These are phyloP conservation scores for Leptodirus hochenwartii DNA, from an alignment of 2,888 invertebrate genomes.

Conservation along the genomic window DNA sequence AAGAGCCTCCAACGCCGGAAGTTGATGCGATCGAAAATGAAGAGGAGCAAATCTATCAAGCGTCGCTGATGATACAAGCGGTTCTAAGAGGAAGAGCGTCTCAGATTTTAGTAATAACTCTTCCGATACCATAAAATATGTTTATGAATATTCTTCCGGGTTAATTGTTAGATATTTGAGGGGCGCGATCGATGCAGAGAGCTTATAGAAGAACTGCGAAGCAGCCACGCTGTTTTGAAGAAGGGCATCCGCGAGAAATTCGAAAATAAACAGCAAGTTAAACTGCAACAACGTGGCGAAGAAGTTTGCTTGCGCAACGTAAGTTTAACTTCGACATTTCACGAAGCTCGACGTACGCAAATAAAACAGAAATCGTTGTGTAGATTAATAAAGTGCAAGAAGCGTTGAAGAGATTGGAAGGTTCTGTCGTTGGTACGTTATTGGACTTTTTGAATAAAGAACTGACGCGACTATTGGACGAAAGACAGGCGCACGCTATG, in stretches of 20 bases:
- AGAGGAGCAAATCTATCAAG: slow-evolving; percentile 29
- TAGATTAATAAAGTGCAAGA: slow-evolving; percentile 10
- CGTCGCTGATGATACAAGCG: slow-evolving; percentile 43
- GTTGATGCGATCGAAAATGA: slow-evolving; percentile 4
- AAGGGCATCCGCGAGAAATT: slow-evolving; percentile 28
- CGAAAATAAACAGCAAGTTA: slow-evolving; percentile 19
- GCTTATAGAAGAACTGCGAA: slow-evolving; percentile 51
- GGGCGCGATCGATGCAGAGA: slow-evolving; percentile 50
- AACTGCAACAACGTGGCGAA: slow-evolving; percentile 22
- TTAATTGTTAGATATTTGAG: slow-evolving; percentile 47
- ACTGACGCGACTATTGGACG: slow-evolving; percentile 53
- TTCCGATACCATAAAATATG: not conserved
- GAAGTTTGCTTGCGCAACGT: slow-evolving; percentile 12
- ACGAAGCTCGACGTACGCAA: slow-evolving; percentile 6
- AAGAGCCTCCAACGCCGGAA: slow-evolving; percentile 9
- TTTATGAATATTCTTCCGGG: not conserved
- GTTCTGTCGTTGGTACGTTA: slow-evolving; percentile 49
- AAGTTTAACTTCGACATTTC: no score
- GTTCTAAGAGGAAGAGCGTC: slow-evolving; percentile 51
- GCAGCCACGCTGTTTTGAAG: slow-evolving; percentile 43
- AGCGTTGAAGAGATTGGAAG: slow-evolving; percentile 45
- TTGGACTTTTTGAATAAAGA: slow-evolving; percentile 65
- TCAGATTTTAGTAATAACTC: slow-evolving; percentile 40
- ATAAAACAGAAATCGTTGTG: not conserved
- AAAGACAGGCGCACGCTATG: slow-evolving; percentile 61